A percentile compares a stretch with the other conserved stretches of the same genome.
phyloP scores from a whole-genome alignment of 2,113 vertebrate species.

The Cyprinodon variegatus region DNA sequence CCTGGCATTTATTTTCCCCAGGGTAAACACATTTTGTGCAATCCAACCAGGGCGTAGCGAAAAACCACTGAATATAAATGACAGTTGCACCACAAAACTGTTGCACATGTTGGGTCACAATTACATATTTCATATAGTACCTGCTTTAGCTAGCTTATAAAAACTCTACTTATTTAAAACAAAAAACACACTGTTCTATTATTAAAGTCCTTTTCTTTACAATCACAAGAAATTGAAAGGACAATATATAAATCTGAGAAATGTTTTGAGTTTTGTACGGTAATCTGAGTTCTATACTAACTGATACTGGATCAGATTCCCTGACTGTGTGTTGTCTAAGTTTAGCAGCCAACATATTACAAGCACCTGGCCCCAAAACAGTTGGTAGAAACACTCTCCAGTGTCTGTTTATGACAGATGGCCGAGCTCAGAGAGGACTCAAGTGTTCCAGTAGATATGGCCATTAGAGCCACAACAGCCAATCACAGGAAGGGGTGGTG shows the following conservation, averaged over 20 bases:
- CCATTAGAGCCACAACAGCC: constrained; percentile 41
- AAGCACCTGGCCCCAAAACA: constrained; percentile 60
- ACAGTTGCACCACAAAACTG: neutral
- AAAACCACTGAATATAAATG: neutral
- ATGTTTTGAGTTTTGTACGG: neutral
- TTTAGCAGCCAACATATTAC: constrained; percentile 40
- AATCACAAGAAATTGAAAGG: neutral
- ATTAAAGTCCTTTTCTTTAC: too few relatives aligned
- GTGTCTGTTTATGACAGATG: constrained; percentile 56
- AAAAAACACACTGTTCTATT: too few relatives aligned
- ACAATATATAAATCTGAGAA: neutral
- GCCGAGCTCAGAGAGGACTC: constrained; percentile 47
- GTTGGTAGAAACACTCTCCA: constrained; percentile 42
- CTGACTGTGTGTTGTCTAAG: constrained; percentile 29
- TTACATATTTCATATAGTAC: neutral
- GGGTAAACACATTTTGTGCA: neutral
- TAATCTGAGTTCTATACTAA: neutral
- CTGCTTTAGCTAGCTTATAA: neutral
- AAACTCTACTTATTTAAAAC: neutral
- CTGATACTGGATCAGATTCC: constrained; percentile 44
- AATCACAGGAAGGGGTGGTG: constrained; percentile 76
- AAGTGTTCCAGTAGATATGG: constrained; percentile 54
- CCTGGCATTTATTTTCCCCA: neutral
- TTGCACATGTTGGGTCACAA: neutral
- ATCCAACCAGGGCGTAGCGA: neutral